A percentile compares a stretch with the other conserved stretches of the same genome.
Conservation (phyloP, 1,140 invertebrate species). For the Pogonognathellus flavescens region DNA sequence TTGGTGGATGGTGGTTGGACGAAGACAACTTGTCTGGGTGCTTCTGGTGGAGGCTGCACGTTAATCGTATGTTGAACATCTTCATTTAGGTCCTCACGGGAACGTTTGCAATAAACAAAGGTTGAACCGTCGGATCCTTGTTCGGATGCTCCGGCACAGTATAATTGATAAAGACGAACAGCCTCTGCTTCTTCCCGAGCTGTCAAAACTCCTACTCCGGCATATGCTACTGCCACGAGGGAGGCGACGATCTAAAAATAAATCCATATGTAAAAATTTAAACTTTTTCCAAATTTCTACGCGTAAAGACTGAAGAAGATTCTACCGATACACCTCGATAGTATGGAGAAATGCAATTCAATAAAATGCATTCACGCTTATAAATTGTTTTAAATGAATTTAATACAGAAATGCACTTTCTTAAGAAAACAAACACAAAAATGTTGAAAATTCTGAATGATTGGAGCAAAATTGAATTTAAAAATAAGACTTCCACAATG, state of each 20-base stretch:
- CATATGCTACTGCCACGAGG: constrained; percentile 6
- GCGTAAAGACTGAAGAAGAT: too few species aligned
- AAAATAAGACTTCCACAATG: too few species aligned
- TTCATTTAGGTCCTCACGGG: neutral
- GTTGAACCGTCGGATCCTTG: constrained; percentile 7
- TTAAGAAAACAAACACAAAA: too few species aligned
- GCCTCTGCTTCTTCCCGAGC: constrained; percentile 19
- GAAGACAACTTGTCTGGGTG: constrained; percentile 41
- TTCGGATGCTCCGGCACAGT: constrained; percentile 14
- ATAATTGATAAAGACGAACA: neutral
- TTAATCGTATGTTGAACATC: neutral
- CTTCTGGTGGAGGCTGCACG: constrained; percentile 1
- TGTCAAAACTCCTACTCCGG: constrained; percentile 13
- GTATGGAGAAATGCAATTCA: too few species aligned
- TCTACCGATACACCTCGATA: too few species aligned
- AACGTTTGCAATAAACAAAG: constrained; percentile 21
- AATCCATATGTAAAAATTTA: too few species aligned
- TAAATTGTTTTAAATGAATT: too few species aligned
- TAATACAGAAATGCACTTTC: too few species aligned
- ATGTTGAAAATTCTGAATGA: too few species aligned
- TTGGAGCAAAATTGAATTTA: too few species aligned
- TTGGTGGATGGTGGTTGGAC: constrained; percentile 37
- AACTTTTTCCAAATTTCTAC: too few species aligned
- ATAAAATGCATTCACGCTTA: too few species aligned
- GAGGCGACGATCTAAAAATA: neutral